These are phyloP conservation scores for Grallaria varia DNA, from an alignment of 2,113 vertebrate genomes.

Conservation along the genomic window DNA sequence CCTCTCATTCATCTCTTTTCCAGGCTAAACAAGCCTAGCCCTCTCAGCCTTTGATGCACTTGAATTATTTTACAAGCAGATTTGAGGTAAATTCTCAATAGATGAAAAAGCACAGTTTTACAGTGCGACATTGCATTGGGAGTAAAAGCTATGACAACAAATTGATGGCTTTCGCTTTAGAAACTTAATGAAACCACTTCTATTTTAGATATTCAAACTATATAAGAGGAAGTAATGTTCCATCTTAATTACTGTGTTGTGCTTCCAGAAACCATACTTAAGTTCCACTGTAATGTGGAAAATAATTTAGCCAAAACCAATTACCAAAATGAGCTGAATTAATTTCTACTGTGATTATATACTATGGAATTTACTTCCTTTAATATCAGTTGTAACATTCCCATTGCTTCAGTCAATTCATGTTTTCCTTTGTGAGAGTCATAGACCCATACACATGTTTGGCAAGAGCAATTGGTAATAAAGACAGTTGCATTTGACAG, in stretches of 20 bases:
- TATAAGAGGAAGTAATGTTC: background rate
- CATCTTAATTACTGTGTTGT: background rate
- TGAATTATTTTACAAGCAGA: background rate
- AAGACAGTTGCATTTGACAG: background rate
- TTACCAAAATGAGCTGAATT: background rate
- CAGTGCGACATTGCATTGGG: background rate
- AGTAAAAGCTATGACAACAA: background rate
- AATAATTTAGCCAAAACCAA: background rate
- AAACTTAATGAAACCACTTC: background rate
- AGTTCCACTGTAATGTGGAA: background rate
- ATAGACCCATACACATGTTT: background rate
- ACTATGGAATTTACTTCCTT: background rate
- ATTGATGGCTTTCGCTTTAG: background rate
- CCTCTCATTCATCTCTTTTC: background rate
- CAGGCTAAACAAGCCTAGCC: background rate
- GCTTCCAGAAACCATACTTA: background rate
- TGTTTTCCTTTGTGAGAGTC: background rate
- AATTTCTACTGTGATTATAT: background rate
- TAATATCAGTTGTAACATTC: background rate
- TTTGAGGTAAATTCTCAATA: background rate
- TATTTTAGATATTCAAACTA: background rate
- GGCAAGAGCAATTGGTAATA: background rate
- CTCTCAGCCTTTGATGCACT: background rate
- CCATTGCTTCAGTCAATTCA: background rate
- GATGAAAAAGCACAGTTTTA: background rate